Base-by-base conservation (phyloP, 2,888 invertebrate genomes). In the Ptychoptera albimana region DNA sequence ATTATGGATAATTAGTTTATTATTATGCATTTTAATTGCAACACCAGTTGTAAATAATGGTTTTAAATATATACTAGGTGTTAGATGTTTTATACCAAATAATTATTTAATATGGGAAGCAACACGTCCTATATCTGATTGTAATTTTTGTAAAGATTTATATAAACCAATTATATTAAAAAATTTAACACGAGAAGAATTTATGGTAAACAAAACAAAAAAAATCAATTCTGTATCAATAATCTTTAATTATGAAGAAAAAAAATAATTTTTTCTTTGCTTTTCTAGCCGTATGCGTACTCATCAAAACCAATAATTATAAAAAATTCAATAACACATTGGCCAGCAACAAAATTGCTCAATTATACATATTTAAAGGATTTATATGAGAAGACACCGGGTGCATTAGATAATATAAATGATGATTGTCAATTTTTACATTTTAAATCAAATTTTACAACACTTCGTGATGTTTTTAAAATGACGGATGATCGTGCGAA, bases 61-160 rank as follows among this genome's bases (percentile, higher is more conserved):
- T 11, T 57, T 64, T 29, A 59, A 60, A 9, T 63, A 61, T 52
- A 51, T 74, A 50, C 53, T 75, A 52, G 73, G 75, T 54, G 69
- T 75, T 50, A 73, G 84, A 57, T 91, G 91, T 65, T 65, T 87
- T 50, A 58, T 89, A 57, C 79, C 82, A 50, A 85, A 83, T 63
- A 88, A 88, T 69, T 85, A 83, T 61, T 69, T 89, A 48, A 68
- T 87, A 51, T 86, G 86, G 86, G 89, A 91, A 67, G 82, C 83
- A 43, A 82, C 86, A 15, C 70, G 89, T 51, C 89, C 89, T 23
- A 69, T 85, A 44, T 80, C 85, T 15, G 75, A 86, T 64, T 91
- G 91, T 59, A 68, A 71, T 54, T 84, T 83, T 64, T 89, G 89
- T 66, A 55, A 67, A 52, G 77, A 77, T 52, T 68, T 85, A 47